Evolutionary conservation across 2,797 vertebrate species (phyloP).

Genomic region (Lacerta viridis): DNA sequence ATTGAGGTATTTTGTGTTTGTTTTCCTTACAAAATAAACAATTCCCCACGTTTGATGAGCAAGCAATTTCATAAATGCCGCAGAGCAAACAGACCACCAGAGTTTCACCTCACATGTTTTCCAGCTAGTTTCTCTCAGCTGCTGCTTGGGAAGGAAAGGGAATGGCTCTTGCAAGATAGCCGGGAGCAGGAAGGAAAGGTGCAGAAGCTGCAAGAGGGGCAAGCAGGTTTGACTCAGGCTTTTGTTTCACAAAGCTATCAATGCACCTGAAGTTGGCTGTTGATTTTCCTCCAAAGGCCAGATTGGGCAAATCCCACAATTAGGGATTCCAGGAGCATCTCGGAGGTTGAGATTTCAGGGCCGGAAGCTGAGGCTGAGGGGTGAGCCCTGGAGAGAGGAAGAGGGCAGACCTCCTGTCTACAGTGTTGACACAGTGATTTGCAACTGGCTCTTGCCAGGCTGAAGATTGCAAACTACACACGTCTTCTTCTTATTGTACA

Average conservation of each 20-base stretch:
- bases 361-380: too few relatives aligned
- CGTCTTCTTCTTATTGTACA: too few relatives aligned
- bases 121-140: conserved; percentile 29
- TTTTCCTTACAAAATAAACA: conserved; percentile 64
- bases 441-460: too few relatives aligned
- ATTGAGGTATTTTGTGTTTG: conserved; percentile 47
- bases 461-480: too few relatives aligned
- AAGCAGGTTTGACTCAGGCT: not conserved
- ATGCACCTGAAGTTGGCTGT: not conserved
- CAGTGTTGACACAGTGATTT: too few relatives aligned
- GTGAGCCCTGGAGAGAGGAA: too few relatives aligned
- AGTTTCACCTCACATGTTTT: conserved; percentile 38
- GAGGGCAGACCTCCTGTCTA: too few relatives aligned
- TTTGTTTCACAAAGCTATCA: not conserved
- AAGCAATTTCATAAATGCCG: conserved; percentile 56
- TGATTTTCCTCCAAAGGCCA: not conserved
- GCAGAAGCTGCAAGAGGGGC: not conserved
- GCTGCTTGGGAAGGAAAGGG: not conserved
- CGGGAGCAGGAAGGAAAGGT: rapidly evolving
- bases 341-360: too few relatives aligned
- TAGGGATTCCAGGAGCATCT: too few relatives aligned
- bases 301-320: not conserved
- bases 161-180: not conserved
- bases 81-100: conserved; percentile 58
- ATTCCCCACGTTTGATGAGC: conserved; percentile 55